Conservation (phyloP, 2,797 vertebrate genomes). For the Pseudotriccus pelzelni region DNA sequence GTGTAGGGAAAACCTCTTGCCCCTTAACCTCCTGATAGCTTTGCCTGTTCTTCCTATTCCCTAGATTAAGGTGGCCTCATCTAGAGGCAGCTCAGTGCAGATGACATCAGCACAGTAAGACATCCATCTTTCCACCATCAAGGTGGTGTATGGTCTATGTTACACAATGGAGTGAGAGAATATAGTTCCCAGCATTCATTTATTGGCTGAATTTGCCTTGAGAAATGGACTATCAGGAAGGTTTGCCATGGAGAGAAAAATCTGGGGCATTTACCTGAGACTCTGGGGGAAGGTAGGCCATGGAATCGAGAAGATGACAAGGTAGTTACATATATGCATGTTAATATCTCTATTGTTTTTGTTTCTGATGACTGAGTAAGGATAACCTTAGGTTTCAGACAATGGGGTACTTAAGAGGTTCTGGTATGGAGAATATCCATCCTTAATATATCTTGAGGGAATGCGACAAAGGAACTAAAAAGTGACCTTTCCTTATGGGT, state of each 20-base stretch:
- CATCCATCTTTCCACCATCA: neutral
- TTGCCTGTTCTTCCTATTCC: neutral
- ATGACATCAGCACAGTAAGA: neutral
- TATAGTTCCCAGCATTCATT: neutral
- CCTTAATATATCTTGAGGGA: neutral
- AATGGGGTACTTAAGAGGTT: neutral
- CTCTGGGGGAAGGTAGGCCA: neutral
- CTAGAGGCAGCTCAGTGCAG: neutral
- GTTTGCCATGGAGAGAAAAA: neutral
- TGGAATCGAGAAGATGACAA: neutral
- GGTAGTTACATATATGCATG: neutral
- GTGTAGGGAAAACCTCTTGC: neutral
- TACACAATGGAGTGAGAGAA: neutral
- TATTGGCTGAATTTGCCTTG: neutral
- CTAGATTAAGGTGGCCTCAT: neutral
- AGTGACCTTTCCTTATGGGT: neutral
- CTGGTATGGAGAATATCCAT: neutral
- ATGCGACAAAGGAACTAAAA: neutral
- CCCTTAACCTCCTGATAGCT: neutral
- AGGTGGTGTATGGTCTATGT: rapidly evolving
- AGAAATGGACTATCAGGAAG: neutral
- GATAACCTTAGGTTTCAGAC: neutral
- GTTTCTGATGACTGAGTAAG: neutral
- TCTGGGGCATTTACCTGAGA: neutral
- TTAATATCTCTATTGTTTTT: neutral